These are phyloP conservation scores for Drosophila siamana DNA, from an alignment of 2,888 invertebrate genomes.

Conservation along the genomic window DNA sequence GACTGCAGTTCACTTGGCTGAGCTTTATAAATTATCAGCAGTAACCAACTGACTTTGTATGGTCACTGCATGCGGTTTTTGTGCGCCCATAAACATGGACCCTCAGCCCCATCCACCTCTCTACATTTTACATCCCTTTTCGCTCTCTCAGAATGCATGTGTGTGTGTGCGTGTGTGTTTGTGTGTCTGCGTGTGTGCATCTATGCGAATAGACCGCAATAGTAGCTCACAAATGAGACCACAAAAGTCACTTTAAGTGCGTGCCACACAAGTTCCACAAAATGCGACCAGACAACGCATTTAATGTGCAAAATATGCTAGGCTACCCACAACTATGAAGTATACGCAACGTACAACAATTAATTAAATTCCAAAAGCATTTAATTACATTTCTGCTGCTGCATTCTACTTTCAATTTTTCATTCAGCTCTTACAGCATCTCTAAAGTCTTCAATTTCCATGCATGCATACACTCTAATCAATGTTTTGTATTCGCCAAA, in stretches of 20 bases:
- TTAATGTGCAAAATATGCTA: conserved; percentile 38
- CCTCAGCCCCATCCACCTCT: conserved; percentile 5
- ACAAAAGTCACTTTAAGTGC: conserved; percentile 72
- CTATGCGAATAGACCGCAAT: conserved; percentile 56
- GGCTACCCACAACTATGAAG: conserved; percentile 9
- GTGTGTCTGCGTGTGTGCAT: conserved; percentile 15
- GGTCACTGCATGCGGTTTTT: conserved; percentile 67
- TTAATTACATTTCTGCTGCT: not conserved
- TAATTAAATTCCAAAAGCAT: not conserved
- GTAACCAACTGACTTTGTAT: conserved; percentile 66
- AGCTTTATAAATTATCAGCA: conserved; percentile 74
- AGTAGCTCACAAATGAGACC: conserved; percentile 73
- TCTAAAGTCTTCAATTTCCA: no score
- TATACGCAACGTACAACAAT: conserved; percentile 20
- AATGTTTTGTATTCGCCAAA: not conserved
- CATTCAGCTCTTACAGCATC: no score
- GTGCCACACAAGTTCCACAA: conserved; percentile 59
- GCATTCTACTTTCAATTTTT: not conserved
- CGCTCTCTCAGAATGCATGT: no score
- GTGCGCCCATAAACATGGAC: conserved; percentile 27
- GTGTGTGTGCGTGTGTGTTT: conserved; percentile 5
- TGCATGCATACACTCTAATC: not conserved
- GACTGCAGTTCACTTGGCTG: conserved; percentile 67
- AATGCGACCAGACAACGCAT: conserved; percentile 18
- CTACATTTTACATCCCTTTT: not conserved